Evolutionary conservation across 2,113 vertebrate species (phyloP).

Genomic region (Tylochromis polylepis): DNA sequence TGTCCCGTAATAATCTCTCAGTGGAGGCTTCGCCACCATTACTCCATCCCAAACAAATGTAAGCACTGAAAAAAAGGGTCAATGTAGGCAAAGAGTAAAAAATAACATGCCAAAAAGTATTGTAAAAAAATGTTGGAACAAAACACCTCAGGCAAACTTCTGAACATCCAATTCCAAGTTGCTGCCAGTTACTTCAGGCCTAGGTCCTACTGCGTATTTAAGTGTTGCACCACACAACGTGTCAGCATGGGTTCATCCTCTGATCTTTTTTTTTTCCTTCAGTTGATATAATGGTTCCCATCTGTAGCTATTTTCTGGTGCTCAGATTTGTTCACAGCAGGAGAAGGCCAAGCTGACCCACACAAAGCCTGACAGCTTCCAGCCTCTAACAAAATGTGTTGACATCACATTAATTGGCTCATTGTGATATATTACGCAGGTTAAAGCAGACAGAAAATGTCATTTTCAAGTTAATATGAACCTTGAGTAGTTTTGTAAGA

Average conservation of each 20-base stretch:
- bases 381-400: neutral
- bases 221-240: neutral
- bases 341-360: neutral
- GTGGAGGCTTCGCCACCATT: neutral
- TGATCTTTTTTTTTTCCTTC: neutral
- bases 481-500: neutral
- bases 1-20: neutral
- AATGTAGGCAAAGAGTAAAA: neutral
- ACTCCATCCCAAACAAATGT: conserved; percentile 15
- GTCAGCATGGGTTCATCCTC: neutral
- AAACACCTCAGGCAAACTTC: conserved; percentile 17
- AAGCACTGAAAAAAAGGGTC: neutral
- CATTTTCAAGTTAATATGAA: neutral
- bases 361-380: neutral
- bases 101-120: neutral
- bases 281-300: neutral
- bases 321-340: neutral
- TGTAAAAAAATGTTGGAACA: neutral
- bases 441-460: neutral
- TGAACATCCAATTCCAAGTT: neutral
- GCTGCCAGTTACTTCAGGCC: neutral
- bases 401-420: neutral
- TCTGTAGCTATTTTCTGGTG: neutral
- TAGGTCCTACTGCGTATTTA: neutral
- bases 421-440: neutral